Base-by-base conservation (phyloP, 2,888 invertebrate genomes). In the Glaucopsyche alexis region DNA sequence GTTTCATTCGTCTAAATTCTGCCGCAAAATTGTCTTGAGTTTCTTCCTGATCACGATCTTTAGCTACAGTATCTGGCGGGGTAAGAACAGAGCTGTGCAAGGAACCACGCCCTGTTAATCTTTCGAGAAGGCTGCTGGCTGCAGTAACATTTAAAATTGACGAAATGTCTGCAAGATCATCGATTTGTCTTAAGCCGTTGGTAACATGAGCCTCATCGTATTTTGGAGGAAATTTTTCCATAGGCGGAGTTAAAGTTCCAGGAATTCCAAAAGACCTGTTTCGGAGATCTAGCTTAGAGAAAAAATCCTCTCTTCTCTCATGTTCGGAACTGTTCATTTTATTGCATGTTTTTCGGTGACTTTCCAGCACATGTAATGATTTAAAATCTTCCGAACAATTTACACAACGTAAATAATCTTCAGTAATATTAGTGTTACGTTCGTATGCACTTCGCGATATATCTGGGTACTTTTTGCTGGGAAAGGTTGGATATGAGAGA, bases 1-100 rank as follows among this genome's bases (percentile, higher is more conserved):
- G 85, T 83, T 98, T 98, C 97, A 98, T 97, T 79, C 96, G 95
- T n/a, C 97, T 93, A 79, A 97, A 97, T 80, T 97, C 97, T 0
- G 96, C 95, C 0, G 97, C 96, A 80, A 97, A 97, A 52, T 95
- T 95, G 82, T 97, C 97, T 84, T 97, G 97, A 0, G 95, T 95
- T 84, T 97, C 97, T 82, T 97, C 90, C 76, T 87, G 87, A 14
- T 92, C 90, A 55, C 90, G 82, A 16, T 93, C 92, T 76, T 90
- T 92, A 1, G 80, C 79, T 65, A 87, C 81, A 42, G 92, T 89
- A 76, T 92, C 89, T 1, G 91, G 90, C 55, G 93, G 90, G n/a
- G 91, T 91, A 7, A 93, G 80, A 13, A 90, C 88, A 16, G 90
- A 78, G 80, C 84, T 87, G 82, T 94, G 89, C 79, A 93, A 83